These are phyloP conservation scores for Nasonia vitripennis DNA, from an alignment of 1,140 invertebrate species.

Conservation along the genomic window DNA sequence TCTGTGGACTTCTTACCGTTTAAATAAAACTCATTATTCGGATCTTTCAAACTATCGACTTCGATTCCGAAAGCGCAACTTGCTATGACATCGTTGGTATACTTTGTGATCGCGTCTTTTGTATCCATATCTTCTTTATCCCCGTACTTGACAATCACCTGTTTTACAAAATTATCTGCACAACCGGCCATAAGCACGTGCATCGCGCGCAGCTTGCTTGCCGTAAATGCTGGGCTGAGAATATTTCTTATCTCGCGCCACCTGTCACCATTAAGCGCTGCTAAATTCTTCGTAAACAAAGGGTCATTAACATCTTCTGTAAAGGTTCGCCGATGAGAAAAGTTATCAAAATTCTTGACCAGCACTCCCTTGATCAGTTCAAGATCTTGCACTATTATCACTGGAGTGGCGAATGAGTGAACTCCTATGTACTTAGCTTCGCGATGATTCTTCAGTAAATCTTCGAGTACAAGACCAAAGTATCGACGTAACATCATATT, in stretches of 20 bases:
- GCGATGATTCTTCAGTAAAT: not conserved
- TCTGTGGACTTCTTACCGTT: conserved; percentile 57
- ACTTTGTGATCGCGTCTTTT: conserved; percentile 66
- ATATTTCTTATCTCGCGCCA: conserved; percentile 77
- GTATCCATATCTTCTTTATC: conserved; percentile 64
- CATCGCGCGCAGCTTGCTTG: conserved; percentile 77
- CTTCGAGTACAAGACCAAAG: not conserved
- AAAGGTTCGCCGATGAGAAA: conserved; percentile 74
- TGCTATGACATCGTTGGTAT: conserved; percentile 70
- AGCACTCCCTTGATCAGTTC: conserved; percentile 80
- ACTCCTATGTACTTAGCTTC: conserved; percentile 12
- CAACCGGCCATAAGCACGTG: conserved; percentile 72
- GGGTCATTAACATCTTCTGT: conserved; percentile 72
- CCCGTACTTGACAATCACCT: conserved; percentile 43
- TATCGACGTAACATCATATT: too few relatives aligned
- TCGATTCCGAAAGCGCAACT: conserved; percentile 67
- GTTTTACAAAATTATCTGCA: conserved; percentile 57
- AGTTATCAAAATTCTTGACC: conserved; percentile 81
- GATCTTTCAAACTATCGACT: conserved; percentile 64
- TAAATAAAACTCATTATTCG: conserved; percentile 65
- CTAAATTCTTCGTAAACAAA: conserved; percentile 74
- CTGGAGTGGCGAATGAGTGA: not conserved
- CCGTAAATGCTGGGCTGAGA: conserved; percentile 78
- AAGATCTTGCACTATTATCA: conserved; percentile 74
- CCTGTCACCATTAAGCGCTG: conserved; percentile 74